These are phyloP conservation scores for Sisor rabdophorus DNA, from an alignment of 2,113 vertebrate species.

Conservation along the genomic window DNA sequence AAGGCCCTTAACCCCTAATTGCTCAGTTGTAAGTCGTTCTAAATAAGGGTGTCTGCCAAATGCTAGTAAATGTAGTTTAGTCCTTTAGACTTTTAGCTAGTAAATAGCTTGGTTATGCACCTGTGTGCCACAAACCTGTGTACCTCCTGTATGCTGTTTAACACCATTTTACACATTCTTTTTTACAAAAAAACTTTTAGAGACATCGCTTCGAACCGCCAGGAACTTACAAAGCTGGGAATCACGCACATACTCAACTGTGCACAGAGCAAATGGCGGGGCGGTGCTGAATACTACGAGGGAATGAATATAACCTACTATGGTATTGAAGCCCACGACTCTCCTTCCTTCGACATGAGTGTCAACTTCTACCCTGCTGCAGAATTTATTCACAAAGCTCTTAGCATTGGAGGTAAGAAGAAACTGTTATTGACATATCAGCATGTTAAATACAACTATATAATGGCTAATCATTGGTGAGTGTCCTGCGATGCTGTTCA, in stretches of 20 bases:
- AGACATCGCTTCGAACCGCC: slow-evolving; percentile 85
- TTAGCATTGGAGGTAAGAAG: slow-evolving; percentile 68
- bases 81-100: not conserved
- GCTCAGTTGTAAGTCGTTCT: too few relatives aligned
- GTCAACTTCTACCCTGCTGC: slow-evolving; percentile 90
- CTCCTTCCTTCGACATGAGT: slow-evolving; percentile 92
- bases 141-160: not conserved
- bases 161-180: not conserved
- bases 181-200: slow-evolving; percentile 60
- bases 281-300: slow-evolving; percentile 79
- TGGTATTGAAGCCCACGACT: slow-evolving; percentile 91
- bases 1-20: too few relatives aligned
- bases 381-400: slow-evolving; percentile 90
- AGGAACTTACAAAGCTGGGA: slow-evolving; percentile 78
- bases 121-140: not conserved
- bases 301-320: slow-evolving; percentile 85
- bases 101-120: not conserved
- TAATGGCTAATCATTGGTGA: not conserved
- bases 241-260: slow-evolving; percentile 92
- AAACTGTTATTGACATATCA: not conserved
- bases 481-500: not conserved
- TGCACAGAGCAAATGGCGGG: slow-evolving; percentile 87
- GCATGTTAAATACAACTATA: not conserved
- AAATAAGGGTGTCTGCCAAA: too few relatives aligned
- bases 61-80: too few relatives aligned